Base-by-base conservation (phyloP, 1,140 invertebrate species). In the Trichonephila clavipes region DNA sequence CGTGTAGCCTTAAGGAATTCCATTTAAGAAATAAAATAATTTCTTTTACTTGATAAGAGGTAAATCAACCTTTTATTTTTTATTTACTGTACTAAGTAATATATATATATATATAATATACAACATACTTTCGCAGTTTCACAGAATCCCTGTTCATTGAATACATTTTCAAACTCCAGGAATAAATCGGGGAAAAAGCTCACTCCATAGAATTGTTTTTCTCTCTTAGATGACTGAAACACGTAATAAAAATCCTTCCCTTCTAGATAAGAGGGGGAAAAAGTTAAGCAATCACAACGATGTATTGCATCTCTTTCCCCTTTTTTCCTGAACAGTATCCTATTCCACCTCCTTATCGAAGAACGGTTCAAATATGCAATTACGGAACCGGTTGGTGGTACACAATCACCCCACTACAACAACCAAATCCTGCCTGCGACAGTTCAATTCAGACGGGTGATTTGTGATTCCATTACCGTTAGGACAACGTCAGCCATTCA, bases 381-480 rank as follows among this genome's bases (percentile, higher is more conserved):
- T 85, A 85, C 82, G 44, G 21, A 51, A 85, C 58, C 44, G 44
- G 58, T 51, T 59, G 10, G 14, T 24, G 21, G 44, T 58, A 34
- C 82, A 85, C 40, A 85, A 24, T 58, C 58, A 85, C 82, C 82
- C 14, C 44, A 21, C 82, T 24, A 21, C 24, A 24, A 19, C 19
- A 44, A 44, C 51, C 58, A 44, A 85, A 85, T 85, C 51, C 58
- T 85, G 82, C 82, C 28, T 58, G 69, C 72, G 72, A 82, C 89
- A 90, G 89, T 82, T 90, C 89, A 90, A 90, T 90, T 90, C 77
- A 61, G 77, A 19, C 24, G 51, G 89, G 89, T 90, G 89, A 90
- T 90, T 90, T 90, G 89, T 90, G 89, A 90, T 90, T 90, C 89
- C 89, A 90, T 90, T 90, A 90, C 89, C 16, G 89, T 83, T 82